phyloP scores from a whole-genome alignment of 2,888 invertebrate species.

The Cataglyphis altisquamis region DNA sequence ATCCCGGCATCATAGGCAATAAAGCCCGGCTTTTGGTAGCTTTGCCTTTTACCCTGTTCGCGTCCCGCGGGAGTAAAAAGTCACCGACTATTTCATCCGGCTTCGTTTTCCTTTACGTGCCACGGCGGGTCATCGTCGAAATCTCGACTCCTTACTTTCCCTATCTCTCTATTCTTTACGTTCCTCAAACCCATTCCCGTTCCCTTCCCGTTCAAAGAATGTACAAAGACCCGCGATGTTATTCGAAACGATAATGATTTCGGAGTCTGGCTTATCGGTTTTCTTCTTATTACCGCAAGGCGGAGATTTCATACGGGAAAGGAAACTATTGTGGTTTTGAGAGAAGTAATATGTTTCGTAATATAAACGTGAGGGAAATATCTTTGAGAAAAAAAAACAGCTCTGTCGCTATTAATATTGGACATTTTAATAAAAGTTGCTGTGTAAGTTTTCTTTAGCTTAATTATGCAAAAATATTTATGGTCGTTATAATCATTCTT shows the following conservation, averaged over 20 bases:
- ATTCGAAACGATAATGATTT: conserved; percentile 48
- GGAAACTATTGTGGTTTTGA: conserved; percentile 22
- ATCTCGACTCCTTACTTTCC: conserved; percentile 63
- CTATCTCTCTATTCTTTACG: conserved; percentile 59
- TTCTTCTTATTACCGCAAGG: conserved; percentile 33
- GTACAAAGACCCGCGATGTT: conserved; percentile 36
- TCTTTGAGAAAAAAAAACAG: neutral
- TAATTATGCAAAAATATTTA: neutral
- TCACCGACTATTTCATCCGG: conserved; percentile 69
- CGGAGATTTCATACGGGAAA: neutral
- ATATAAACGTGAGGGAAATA: conserved; percentile 1
- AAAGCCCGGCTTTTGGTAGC: conserved; percentile 75
- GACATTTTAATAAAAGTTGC: neutral
- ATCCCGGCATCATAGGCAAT: conserved; percentile 72
- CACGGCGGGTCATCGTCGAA: conserved; percentile 56
- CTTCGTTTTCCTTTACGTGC: conserved; percentile 64
- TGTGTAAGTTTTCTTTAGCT: neutral
- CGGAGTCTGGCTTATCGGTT: conserved; percentile 45
- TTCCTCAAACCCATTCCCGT: neutral
- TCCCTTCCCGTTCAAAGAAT: conserved; percentile 8
- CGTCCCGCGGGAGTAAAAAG: conserved; percentile 68
- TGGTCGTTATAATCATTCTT: neutral
- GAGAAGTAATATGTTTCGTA: conserved; percentile 23
- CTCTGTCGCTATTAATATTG: conserved; percentile 21
- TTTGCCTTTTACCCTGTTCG: conserved; percentile 71